Evolutionary conservation across 37 sponge, comb jelly and placozoan genomes (phyloP).

Genomic region (Aplysina aerophoba): DNA sequence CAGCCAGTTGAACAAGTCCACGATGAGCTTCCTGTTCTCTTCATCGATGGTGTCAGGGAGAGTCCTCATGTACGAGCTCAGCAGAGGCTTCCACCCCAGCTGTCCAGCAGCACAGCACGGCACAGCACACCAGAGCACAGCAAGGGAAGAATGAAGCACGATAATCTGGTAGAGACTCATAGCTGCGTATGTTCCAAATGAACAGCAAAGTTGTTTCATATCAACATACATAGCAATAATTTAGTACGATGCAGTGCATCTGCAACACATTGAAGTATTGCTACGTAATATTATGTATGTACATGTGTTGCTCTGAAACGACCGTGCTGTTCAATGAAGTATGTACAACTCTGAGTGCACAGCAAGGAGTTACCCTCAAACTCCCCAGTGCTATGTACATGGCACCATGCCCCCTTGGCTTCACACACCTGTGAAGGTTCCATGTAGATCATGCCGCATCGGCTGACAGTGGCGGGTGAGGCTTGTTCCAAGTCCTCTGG

Average conservation of each 20-base stretch:
- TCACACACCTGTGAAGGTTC: slow-evolving; percentile 86
- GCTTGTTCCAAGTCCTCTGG: slow-evolving; percentile 97
- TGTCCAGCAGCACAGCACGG: slow-evolving; percentile 28
- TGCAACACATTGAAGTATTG: no score
- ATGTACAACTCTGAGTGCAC: background rate
- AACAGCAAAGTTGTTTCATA: no score
- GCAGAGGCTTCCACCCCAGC: slow-evolving; percentile 93
- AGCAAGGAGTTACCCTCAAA: background rate
- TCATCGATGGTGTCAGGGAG: slow-evolving; percentile 68
- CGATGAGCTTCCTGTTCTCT: slow-evolving; percentile 69
- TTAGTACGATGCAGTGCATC: no score
- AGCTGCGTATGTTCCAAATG: no score
- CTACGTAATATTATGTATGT: no score
- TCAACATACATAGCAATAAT: no score
- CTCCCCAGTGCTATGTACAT: background rate
- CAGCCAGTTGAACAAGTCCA: slow-evolving; percentile 82
- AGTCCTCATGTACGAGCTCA: slow-evolving; percentile 84
- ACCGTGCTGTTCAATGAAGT: no score
- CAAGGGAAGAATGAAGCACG: background rate
- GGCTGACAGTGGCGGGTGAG: slow-evolving; percentile 97
- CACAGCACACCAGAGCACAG: background rate
- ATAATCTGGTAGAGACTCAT: background rate
- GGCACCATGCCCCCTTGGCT: background rate
- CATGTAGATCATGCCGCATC: slow-evolving; percentile 99
- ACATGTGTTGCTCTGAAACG: no score